phyloP scores from a whole-genome alignment of 2,797 vertebrate genomes.

The Gadopsis bispinosus region DNA sequence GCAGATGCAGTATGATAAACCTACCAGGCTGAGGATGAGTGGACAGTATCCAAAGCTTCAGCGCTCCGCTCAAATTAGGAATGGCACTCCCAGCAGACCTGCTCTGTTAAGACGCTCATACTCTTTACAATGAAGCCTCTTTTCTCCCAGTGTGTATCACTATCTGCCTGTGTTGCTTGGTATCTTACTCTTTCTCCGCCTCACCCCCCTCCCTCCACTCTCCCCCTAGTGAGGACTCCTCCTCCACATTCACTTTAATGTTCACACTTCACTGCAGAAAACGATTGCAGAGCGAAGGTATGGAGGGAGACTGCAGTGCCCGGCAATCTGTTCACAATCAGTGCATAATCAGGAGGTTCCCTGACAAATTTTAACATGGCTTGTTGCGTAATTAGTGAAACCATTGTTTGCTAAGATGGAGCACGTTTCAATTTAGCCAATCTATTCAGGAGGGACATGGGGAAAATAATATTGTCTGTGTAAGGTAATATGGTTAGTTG shows the following conservation, averaged over 20 bases:
- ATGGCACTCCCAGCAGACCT: slow-evolving; percentile 49
- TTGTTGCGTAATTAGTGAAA: background rate
- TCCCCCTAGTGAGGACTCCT: slow-evolving; percentile 72
- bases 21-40: slow-evolving; percentile 66
- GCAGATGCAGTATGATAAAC: slow-evolving; percentile 57
- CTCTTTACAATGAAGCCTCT: slow-evolving; percentile 46
- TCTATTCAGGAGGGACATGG: slow-evolving; percentile 1
- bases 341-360: slow-evolving; percentile 36
- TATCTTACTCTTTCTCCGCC: slow-evolving; percentile 57
- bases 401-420: background rate
- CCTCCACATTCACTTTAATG: slow-evolving; percentile 79
- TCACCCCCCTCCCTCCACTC: slow-evolving; percentile 26
- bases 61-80: slow-evolving; percentile 48
- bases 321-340: slow-evolving; percentile 10
- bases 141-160: slow-evolving; percentile 38
- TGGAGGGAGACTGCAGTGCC: slow-evolving; percentile 35
- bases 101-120: slow-evolving; percentile 57
- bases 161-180: slow-evolving; percentile 61
- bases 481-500: background rate
- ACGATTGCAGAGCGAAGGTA: slow-evolving; percentile 64
- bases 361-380: slow-evolving; percentile 21
- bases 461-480: background rate
- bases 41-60: slow-evolving; percentile 51
- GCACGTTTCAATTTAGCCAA: slow-evolving; percentile 6
- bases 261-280: slow-evolving; percentile 81